phyloP scores from a whole-genome alignment of 1,140 invertebrate genomes.

The Neodiprion pinetum region DNA sequence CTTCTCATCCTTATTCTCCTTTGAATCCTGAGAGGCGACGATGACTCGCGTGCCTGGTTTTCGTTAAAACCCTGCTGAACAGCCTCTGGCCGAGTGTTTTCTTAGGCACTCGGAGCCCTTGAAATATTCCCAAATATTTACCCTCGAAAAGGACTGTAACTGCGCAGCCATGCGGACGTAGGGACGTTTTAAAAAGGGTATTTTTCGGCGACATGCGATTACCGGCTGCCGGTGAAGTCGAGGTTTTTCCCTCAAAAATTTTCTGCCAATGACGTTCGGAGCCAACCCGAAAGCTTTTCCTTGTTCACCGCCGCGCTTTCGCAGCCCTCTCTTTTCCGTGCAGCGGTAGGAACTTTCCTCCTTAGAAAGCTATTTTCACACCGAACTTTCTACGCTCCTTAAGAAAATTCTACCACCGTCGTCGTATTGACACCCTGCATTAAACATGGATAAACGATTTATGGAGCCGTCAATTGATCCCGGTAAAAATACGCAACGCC shows the following conservation, averaged over 20 bases:
- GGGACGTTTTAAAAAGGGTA: constrained; percentile 3
- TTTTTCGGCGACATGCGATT: neutral
- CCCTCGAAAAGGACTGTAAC: constrained; percentile 39
- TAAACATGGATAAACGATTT: constrained; percentile 56
- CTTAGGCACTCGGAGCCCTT: constrained; percentile 54
- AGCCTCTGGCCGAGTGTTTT: constrained; percentile 48
- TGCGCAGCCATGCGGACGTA: constrained; percentile 16
- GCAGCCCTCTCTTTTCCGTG: constrained; percentile 11
- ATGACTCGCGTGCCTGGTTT: neutral
- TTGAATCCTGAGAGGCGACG: neutral
- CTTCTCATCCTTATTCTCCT: too few species aligned
- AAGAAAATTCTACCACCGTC: constrained; percentile 25
- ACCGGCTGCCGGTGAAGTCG: too few species aligned
- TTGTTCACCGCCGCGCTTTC: constrained; percentile 36
- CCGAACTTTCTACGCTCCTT: constrained; percentile 35
- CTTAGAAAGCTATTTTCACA: constrained; percentile 40
- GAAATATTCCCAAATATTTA: constrained; percentile 60
- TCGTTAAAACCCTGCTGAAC: constrained; percentile 7
- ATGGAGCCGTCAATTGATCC: constrained; percentile 26
- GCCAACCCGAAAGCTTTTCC: constrained; percentile 46
- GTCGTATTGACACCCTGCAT: constrained; percentile 33
- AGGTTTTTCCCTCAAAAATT: too few species aligned
- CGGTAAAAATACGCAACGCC: neutral
- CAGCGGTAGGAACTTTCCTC: constrained; percentile 30
- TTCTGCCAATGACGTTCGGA: too few species aligned